Base-by-base conservation (phyloP, 2,113 vertebrate genomes). In the Carettochelys insculpta region DNA sequence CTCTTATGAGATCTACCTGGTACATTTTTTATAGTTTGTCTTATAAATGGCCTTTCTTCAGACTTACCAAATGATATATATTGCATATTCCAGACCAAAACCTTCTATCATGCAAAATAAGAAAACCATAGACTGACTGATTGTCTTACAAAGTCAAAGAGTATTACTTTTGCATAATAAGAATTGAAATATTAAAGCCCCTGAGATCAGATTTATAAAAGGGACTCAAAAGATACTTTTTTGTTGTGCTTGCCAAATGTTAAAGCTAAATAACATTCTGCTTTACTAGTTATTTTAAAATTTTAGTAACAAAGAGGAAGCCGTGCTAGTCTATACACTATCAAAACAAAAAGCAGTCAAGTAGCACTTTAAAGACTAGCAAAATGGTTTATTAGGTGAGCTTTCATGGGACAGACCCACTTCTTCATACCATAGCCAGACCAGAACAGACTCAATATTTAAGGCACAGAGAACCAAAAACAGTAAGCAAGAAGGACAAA, bases 1-100 rank as follows among this genome's bases (percentile, higher is more conserved):
- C 11, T 91, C 45, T 86, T 86, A 68, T 85, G 52, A 90, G 54
- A 56, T 1, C 4, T 5, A 84, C 68, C 51, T 84, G n/a, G 48
- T 58, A 1, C 77, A 54, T 48, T 61, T 91, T 85, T 82, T 83
- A 27, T 80, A 80, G 92, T 34, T 24, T 85, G 54, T 52, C 68
- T 92, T 89, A 80, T 8, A 80, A 80, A 75, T 0, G 1, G 47
- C 8, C 58, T n/a, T 80, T 22, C 38, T 75, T 31, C n/a, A 85
- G 79, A 61, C 31, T 84, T 83, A 75, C 54, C 79, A 76, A 75
- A 92, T 51, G 81, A 90, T 0, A 0, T n/a, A 10, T 83, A 88
- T 20, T 13, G 16, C 43, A 29, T 43, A 88, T 92, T 88, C 71
- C 80, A 73, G 45, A 50, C 52, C 76, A 61, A n/a, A 85, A 25